Percentiles rank a stretch among this genome's conserved stretches.
Conservation (phyloP, 1,140 invertebrate genomes). For the Euura lappo region DNA sequence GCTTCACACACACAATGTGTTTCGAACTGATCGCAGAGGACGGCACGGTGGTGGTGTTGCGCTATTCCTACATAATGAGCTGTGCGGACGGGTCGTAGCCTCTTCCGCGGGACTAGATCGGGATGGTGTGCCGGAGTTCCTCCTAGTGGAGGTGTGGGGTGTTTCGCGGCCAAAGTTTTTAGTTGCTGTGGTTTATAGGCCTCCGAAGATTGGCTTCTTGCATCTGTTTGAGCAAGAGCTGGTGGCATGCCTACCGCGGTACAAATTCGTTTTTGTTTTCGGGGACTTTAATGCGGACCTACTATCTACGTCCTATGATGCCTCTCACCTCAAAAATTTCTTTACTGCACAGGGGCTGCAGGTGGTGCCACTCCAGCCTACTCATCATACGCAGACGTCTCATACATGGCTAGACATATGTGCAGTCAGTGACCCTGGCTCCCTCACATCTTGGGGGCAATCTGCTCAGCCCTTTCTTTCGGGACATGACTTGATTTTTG, state of each 20-base stretch:
- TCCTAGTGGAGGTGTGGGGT: conserved; percentile 6
- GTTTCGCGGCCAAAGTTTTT: background rate
- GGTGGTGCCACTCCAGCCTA: background rate
- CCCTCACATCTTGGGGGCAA: background rate
- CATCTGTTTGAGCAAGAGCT: no score
- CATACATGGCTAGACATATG: no score
- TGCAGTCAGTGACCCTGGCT: background rate
- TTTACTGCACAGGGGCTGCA: background rate
- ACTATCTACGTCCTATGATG: background rate
- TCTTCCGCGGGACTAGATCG: background rate
- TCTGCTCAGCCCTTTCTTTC: no score
- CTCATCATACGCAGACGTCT: no score
- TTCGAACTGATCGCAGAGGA: background rate
- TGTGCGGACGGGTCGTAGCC: background rate
- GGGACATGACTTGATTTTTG: no score
- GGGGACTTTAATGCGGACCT: background rate
- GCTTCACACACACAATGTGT: background rate
- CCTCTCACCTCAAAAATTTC: background rate
- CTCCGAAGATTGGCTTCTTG: no score
- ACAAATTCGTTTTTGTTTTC: background rate
- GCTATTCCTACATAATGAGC: background rate
- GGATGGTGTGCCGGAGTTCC: background rate
- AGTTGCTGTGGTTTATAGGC: background rate
- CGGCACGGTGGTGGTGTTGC: conserved; percentile 8
- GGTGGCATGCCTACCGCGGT: background rate